Base-by-base conservation (phyloP, 2,888 invertebrate species). In the Sinohyriopsis cumingii region DNA sequence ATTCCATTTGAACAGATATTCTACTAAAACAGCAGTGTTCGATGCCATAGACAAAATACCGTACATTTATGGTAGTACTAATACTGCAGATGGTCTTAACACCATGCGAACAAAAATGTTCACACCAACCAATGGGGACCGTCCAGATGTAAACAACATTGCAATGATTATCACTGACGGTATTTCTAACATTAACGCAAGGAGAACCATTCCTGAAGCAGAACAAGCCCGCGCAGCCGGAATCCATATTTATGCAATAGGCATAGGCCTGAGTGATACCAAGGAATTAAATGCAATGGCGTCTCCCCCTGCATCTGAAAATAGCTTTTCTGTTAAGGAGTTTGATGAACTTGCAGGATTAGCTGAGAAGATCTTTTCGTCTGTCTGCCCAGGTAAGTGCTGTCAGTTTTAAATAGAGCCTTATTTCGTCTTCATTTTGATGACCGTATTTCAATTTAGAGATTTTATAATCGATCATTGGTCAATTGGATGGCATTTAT, bases 121-220 rank as follows among this genome's bases (percentile, higher is more conserved):
- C 72, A 83, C 82, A 3, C 60, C 68, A 0, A 69, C 59, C 6
- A 83, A 81, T 65, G 89, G 89, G 25, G 88, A 88, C 71, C 72
- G 87, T 18, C 69, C 78, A 5, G 80, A 71, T 57, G 84, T 84
- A 3, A 78, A 78, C 3, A 86, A 88, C 71, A 77, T 83, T 22
- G 79, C 76, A 45, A 81, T 88, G 56, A 74, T 88, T n/a, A 67
- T 88, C 61, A 87, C 88, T 20, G 88, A 89, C 68, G 89, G 89
- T 67, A 83, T 84, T 33, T 87, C 87, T 24, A 88, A 86, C 65
- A 84, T 88, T 56, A 86, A 88, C 72, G 71, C 80, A 0, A 70
- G 79, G 18, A 66, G 76, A 55, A 87, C 87, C 5, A 76, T 86
- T 63, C 83, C 85, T 9, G 84, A 85, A 67, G 88, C 88, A 20